Evolutionary conservation across 2,113 vertebrate species (phyloP), one percentile per base, ranked within the genome.

Genomic region (Anoura caudifer): DNA sequence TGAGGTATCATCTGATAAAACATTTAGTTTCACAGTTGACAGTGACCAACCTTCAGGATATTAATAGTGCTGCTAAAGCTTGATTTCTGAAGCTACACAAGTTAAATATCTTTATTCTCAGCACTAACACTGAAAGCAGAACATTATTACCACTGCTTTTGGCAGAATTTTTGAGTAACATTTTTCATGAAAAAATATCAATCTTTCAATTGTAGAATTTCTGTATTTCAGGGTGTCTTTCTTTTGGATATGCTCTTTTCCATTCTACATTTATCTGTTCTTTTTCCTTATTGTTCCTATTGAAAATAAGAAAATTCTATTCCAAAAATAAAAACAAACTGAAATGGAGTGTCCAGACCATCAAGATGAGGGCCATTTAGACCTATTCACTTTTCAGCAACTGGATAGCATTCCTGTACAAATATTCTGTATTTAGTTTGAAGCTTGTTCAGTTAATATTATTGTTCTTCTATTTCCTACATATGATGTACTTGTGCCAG

Each of bases 381-480:
- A 95, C 26, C 28, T 86, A 47, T 36, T 76, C 41, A 76, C 70
- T 76, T 79, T 94, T 91, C 73, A 92, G 52, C 86, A 81, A 85
- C 72, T 90, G 77, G 79, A 75, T 87, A 93, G 54, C 75, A 69
- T 95, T 90, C 82, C 75, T 90, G 36, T 70, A 87, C 67, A 91
- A 97, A 93, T 77, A 92, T 61, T 77, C 72, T 70, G 70, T 82
- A 76, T 97, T 97, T 96, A 95, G 94, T 96, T 96, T 89, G 93
- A 97, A 87, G 80, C 52, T 47, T 92, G 81, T 87, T 97, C 91
- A 73, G 50, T 72, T 94, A 94, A 63, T 96, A 86, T 87, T 80
- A 91, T 87, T 93, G 67, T 93, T 76, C 69, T 96, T 95, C 61
- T 93, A 38, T 91, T 92, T 97, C 79, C 85, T 96, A 88, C 75